A percentile compares a stretch with the other conserved stretches of the same genome.
Evolutionary conservation across 2,797 vertebrate species (phyloP).

Genomic region (Peromyscus eremicus): DNA sequence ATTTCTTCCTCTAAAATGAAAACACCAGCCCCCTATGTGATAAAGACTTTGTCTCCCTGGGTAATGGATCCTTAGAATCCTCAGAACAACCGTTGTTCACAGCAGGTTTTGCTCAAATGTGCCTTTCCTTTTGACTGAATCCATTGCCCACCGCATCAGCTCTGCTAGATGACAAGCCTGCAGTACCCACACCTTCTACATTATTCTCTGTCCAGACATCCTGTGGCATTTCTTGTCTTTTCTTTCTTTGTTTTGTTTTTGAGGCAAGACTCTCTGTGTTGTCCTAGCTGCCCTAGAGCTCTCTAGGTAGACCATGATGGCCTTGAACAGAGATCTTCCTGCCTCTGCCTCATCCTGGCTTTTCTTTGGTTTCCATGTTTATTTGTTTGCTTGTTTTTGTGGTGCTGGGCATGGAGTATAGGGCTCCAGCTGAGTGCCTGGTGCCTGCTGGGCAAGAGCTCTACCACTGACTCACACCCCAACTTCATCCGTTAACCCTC

Average conservation of each 20-base stretch:
- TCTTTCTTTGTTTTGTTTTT: not conserved
- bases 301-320: not conserved
- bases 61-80: slow-evolving; percentile 7
- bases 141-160: not conserved
- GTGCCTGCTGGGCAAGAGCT: not conserved
- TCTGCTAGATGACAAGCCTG: not conserved
- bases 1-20: slow-evolving; percentile 36
- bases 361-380: not conserved
- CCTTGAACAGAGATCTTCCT: not conserved
- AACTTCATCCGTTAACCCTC: not conserved
- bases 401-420: not conserved
- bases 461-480: not conserved
- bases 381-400: not conserved
- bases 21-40: not conserved
- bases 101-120: not conserved
- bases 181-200: not conserved
- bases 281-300: not conserved
- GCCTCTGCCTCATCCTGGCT: not conserved
- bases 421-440: not conserved
- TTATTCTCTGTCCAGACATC: not conserved
- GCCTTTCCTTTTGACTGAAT: slow-evolving; percentile 15
- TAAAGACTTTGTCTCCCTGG: not conserved
- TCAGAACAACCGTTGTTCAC: slow-evolving; percentile 1
- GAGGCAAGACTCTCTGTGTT: not conserved
- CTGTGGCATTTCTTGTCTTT: too few species aligned